Evolutionary conservation across 1,140 invertebrate species (phyloP).

Genomic region (Drosophila leontia): DNA sequence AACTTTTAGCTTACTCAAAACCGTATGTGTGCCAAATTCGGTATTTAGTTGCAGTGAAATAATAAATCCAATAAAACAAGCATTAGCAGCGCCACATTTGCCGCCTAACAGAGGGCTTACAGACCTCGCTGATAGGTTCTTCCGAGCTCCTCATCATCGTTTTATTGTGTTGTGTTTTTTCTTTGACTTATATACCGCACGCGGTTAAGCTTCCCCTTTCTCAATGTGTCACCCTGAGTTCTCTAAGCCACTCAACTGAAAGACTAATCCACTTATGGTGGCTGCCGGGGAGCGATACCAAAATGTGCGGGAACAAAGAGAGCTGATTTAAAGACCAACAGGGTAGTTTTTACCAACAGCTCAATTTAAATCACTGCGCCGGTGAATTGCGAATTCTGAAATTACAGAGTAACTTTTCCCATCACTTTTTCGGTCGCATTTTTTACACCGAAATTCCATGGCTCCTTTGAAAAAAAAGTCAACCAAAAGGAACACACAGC

Average conservation of each 20-base stretch:
- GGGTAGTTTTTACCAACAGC: constrained; percentile 3
- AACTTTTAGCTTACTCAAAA: constrained; percentile 25
- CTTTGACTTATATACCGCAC: constrained; percentile 13
- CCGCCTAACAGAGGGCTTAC: constrained; percentile 24
- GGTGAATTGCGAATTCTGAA: not conserved
- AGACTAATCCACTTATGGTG: constrained; percentile 66
- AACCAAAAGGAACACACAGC: not conserved
- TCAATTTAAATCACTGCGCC: constrained; percentile 2
- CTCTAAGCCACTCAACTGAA: constrained; percentile 49
- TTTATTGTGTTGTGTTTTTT: constrained; percentile 1
- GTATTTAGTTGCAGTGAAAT: constrained; percentile 8
- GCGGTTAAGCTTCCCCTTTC: constrained; percentile 3
- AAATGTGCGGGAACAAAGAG: not conserved
- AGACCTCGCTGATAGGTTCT: constrained; percentile 7
- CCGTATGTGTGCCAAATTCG: constrained; percentile 2
- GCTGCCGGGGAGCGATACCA: constrained; percentile 10
- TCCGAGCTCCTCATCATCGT: not conserved
- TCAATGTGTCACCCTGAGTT: constrained; percentile 22
- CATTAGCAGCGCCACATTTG: constrained; percentile 35
- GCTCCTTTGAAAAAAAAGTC: not conserved
- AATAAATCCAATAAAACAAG: constrained; percentile 42
- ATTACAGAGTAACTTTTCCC: constrained; percentile 19
- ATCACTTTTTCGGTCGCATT: constrained; percentile 11
- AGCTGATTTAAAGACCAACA: constrained; percentile 2
- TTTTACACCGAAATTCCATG: constrained; percentile 3